These are phyloP conservation scores for Epiblema foenella DNA, from an alignment of 2,888 invertebrate genomes.

Conservation along the genomic window DNA sequence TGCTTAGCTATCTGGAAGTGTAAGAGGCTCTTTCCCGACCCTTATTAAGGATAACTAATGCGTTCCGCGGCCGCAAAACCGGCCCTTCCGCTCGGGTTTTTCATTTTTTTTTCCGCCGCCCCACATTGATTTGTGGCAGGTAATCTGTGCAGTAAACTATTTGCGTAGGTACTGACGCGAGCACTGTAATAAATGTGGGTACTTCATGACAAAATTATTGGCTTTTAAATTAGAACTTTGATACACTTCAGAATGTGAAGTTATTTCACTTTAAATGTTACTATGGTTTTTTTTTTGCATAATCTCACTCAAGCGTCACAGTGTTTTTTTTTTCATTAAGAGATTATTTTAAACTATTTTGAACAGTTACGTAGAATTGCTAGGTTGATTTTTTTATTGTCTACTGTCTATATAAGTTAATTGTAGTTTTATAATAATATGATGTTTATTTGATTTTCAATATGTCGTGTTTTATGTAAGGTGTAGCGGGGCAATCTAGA, in stretches of 20 bases:
- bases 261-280: background rate
- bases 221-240: background rate
- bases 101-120: constrained; percentile 28
- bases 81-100: constrained; percentile 26
- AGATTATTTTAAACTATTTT: too few species aligned
- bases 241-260: background rate
- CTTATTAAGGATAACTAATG: constrained; percentile 39
- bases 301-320: too few species aligned
- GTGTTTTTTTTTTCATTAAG: too few species aligned
- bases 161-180: constrained; percentile 16
- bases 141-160: constrained; percentile 37
- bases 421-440: too few species aligned
- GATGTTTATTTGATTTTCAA: too few species aligned
- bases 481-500: too few species aligned
- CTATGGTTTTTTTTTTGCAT: too few species aligned
- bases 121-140: constrained; percentile 41
- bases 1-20: constrained; percentile 16
- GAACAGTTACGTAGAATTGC: too few species aligned
- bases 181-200: constrained; percentile 4
- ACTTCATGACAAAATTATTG: constrained; percentile 2
- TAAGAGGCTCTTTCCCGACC: constrained; percentile 7
- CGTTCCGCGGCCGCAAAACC: constrained; percentile 30
- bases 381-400: too few species aligned
- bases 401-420: too few species aligned
- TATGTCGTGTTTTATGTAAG: too few species aligned